Percentiles rank a stretch among this genome's conserved stretches.
phyloP scores from a whole-genome alignment of 2,888 invertebrate species.

The Eristalis arbustorum region DNA sequence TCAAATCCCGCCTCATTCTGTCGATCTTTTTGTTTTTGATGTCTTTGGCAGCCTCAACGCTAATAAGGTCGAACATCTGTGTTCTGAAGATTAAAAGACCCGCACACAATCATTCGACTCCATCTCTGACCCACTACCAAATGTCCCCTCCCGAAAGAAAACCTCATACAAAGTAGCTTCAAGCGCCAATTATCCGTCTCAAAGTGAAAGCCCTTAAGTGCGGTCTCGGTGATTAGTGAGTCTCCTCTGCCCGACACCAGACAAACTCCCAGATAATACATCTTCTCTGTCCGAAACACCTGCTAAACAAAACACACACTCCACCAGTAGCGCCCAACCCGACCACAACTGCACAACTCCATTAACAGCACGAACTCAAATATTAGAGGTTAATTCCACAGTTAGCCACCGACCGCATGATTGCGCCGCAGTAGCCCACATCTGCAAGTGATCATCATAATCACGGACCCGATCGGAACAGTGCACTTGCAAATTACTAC shows the following conservation, averaged over 20 bases:
- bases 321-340: slow-evolving; percentile 4
- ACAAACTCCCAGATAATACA: neutral
- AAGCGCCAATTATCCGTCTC: neutral
- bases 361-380: slow-evolving; percentile 45
- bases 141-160: neutral
- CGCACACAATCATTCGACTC: no score
- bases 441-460: slow-evolving; percentile 45
- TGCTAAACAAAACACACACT: neutral
- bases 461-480: slow-evolving; percentile 45
- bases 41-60: no score
- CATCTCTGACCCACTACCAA: no score
- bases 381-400: slow-evolving; percentile 35
- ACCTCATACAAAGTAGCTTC: neutral
- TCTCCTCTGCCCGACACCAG: neutral
- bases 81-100: no score
- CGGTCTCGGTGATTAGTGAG: neutral
- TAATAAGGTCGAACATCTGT: no score
- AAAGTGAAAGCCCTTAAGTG: neutral
- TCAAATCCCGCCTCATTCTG: no score
- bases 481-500: slow-evolving; percentile 53
- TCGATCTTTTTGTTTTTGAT: no score
- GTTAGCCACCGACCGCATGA: slow-evolving; percentile 17
- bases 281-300: neutral
- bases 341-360: slow-evolving; percentile 16
- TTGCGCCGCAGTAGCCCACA: slow-evolving; percentile 15